Conservation (phyloP, 2,888 invertebrate genomes). For the Andrena fulva region DNA sequence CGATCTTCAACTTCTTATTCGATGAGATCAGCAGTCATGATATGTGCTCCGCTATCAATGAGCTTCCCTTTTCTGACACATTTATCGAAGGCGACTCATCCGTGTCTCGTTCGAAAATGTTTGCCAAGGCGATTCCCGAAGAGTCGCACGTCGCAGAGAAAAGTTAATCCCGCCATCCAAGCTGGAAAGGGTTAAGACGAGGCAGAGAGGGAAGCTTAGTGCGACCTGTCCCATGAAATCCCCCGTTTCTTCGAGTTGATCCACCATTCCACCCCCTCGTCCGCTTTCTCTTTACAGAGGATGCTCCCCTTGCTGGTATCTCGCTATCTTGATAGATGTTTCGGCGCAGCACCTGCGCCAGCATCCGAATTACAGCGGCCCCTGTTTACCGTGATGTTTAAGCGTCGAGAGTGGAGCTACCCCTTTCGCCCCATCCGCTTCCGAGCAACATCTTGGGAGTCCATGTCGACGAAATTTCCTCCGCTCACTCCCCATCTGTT, state of each 20-base stretch:
- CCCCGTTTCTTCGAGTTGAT: slow-evolving; percentile 73
- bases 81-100: neutral
- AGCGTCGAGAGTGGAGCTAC: slow-evolving; percentile 50
- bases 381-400: slow-evolving; percentile 76
- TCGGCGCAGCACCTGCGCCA: slow-evolving; percentile 81
- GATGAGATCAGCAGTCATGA: too few relatives aligned
- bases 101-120: neutral
- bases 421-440: slow-evolving; percentile 47
- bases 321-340: slow-evolving; percentile 82
- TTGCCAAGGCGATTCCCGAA: slow-evolving; percentile 10
- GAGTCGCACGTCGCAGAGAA: slow-evolving; percentile 50
- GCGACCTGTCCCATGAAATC: slow-evolving; percentile 67
- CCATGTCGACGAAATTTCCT: slow-evolving; percentile 37
- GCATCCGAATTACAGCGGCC: slow-evolving; percentile 77
- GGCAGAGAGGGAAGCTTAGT: slow-evolving; percentile 68
- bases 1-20: neutral
- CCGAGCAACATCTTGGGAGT: slow-evolving; percentile 25
- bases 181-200: slow-evolving; percentile 78
- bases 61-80: too few relatives aligned
- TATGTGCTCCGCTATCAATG: neutral
- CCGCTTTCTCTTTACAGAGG: slow-evolving; percentile 52
- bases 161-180: slow-evolving; percentile 73
- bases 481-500: slow-evolving; percentile 10
- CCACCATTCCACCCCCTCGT: slow-evolving; percentile 48
- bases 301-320: slow-evolving; percentile 74